Conservation (phyloP, 1,140 invertebrate genomes). For the Eubasilissa regina region DNA sequence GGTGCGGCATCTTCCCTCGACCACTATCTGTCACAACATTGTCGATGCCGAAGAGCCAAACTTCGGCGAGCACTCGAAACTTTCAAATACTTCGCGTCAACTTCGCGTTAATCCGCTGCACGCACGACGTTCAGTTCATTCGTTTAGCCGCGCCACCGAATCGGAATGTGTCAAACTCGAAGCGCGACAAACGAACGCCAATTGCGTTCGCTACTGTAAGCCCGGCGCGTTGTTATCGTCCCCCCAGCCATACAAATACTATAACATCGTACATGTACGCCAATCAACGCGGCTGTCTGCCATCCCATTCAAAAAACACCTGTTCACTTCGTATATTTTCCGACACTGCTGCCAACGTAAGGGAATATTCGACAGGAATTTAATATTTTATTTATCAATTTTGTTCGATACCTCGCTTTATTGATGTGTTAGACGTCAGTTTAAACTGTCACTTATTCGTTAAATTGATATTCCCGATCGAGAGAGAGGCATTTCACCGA, state of each 20-base stretch:
- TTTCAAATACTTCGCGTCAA: constrained; percentile 43
- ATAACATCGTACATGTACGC: constrained; percentile 42
- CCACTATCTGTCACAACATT: constrained; percentile 46
- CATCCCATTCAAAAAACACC: constrained; percentile 78
- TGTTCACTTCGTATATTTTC: constrained; percentile 78
- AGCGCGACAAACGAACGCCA: constrained; percentile 30
- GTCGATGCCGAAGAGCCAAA: constrained; percentile 36
- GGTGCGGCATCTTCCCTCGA: constrained; percentile 80
- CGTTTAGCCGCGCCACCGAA: neutral
- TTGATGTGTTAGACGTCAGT: neutral
- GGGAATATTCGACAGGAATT: constrained; percentile 13
- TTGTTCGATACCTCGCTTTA: constrained; percentile 7
- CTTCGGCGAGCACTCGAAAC: constrained; percentile 34
- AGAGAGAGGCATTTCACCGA: neutral
- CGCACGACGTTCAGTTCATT: neutral
- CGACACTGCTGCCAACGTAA: constrained; percentile 73
- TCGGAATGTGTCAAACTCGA: constrained; percentile 28
- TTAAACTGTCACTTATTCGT: neutral
- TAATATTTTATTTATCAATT: constrained; percentile 34
- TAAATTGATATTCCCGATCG: neutral
- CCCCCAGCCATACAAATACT: constrained; percentile 43
- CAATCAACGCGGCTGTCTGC: constrained; percentile 55
- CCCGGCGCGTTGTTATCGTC: constrained; percentile 41
- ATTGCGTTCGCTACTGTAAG: constrained; percentile 25
- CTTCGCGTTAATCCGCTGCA: constrained; percentile 32